phyloP scores from a whole-genome alignment of 2,888 invertebrate species.

The Agrenia bidenticulata region DNA sequence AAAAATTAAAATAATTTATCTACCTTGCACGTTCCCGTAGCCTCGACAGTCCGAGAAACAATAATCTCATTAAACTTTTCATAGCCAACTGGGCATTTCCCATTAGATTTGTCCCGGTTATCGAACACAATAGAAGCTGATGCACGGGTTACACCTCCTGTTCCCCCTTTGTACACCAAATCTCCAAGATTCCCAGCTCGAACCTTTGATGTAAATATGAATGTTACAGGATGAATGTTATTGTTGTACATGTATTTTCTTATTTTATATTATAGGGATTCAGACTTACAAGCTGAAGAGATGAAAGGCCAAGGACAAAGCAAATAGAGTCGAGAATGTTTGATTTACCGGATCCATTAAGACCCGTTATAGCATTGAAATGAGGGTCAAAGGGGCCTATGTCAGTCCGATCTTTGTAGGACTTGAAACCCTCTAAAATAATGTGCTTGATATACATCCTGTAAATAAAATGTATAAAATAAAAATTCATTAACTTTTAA shows the following conservation, averaged over 20 bases:
- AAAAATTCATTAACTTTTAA: too few relatives aligned
- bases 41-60: constrained; percentile 69
- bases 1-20: not conserved
- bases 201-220: constrained; percentile 67
- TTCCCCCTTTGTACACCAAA: constrained; percentile 91
- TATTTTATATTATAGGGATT: not conserved
- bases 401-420: constrained; percentile 90
- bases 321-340: constrained; percentile 97
- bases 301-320: constrained; percentile 93
- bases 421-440: constrained; percentile 95
- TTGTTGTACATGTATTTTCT: not conserved
- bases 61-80: constrained; percentile 87
- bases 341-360: constrained; percentile 97
- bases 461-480: too few relatives aligned
- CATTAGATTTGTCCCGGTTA: constrained; percentile 68
- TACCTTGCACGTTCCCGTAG: constrained; percentile 44
- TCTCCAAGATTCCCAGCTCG: constrained; percentile 88
- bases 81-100: constrained; percentile 84
- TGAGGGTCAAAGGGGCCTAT: constrained; percentile 87
- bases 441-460: constrained; percentile 89
- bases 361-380: constrained; percentile 97
- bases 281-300: constrained; percentile 77
- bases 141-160: constrained; percentile 92
- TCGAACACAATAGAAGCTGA: constrained; percentile 95
- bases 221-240: too few relatives aligned